These are phyloP conservation scores for Sylvilagus floridanus DNA, from an alignment of 2,797 vertebrate genomes.

Conservation along the genomic window DNA sequence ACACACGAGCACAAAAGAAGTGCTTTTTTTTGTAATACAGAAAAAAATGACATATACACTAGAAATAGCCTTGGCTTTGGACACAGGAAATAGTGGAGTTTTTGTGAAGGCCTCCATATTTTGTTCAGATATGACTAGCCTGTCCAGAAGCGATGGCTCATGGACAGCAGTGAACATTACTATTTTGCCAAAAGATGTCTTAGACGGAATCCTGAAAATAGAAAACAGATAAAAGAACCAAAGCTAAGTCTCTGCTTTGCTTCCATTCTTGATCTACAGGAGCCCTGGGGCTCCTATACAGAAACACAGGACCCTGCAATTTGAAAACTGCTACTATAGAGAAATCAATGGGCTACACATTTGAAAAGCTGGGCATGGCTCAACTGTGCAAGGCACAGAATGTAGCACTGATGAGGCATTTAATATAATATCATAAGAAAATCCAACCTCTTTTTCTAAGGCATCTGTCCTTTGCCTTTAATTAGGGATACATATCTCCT, in stretches of 20 bases:
- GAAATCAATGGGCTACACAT: neutral
- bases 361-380: neutral
- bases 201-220: neutral
- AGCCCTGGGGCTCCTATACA: neutral
- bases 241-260: neutral
- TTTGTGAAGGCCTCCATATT: constrained; percentile 24
- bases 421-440: neutral
- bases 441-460: neutral
- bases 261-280: neutral
- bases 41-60: constrained; percentile 50
- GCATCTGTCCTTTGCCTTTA: neutral
- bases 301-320: neutral
- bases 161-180: neutral
- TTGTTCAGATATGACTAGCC: constrained; percentile 53
- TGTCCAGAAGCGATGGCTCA: neutral
- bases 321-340: neutral
- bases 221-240: constrained; percentile 6
- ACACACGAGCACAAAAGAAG: constrained; percentile 15
- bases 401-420: neutral
- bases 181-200: constrained; percentile 57
- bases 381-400: neutral
- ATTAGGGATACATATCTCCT: neutral
- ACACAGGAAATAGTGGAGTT: neutral
- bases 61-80: neutral
- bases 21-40: constrained; percentile 27